Evolutionary conservation across 2,888 invertebrate species (phyloP).

Genomic region (Embidobia sp.): DNA sequence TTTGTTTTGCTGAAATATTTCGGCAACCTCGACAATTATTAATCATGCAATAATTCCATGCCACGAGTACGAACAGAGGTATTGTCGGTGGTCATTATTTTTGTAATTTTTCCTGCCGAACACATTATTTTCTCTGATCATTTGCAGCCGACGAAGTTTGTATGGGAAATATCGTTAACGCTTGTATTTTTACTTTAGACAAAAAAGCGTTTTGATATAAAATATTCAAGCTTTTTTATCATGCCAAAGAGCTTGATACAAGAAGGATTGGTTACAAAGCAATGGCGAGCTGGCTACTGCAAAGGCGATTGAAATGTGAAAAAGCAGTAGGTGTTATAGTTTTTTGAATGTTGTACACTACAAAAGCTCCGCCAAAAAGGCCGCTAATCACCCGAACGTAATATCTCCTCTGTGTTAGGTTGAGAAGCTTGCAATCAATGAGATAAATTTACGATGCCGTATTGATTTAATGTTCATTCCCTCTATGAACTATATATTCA

Average conservation of each 20-base stretch:
- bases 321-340: conserved; percentile 40
- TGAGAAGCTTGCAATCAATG: conserved; percentile 72
- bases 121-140: too few species aligned
- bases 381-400: conserved; percentile 42
- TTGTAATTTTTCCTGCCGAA: too few species aligned
- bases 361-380: conserved; percentile 40
- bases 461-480: conserved; percentile 70
- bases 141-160: not conserved
- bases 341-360: conserved; percentile 40
- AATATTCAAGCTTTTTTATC: conserved; percentile 47
- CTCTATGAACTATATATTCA: too few species aligned
- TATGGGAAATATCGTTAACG: conserved; percentile 30
- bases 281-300: conserved; percentile 31
- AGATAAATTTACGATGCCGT: conserved; percentile 73
- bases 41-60: too few species aligned
- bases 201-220: conserved; percentile 51
- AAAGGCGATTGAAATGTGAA: conserved; percentile 58
- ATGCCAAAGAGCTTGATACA: conserved; percentile 44
- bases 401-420: conserved; percentile 58
- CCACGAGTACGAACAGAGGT: too few species aligned
- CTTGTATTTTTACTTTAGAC: conserved; percentile 44
- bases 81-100: too few species aligned
- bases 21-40: not conserved
- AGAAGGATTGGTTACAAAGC: conserved; percentile 61
- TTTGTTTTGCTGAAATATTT: conserved; percentile 24